Evolutionary conservation across 2,888 invertebrate genomes (phyloP).

Genomic region (Hypomecis atomaria): DNA sequence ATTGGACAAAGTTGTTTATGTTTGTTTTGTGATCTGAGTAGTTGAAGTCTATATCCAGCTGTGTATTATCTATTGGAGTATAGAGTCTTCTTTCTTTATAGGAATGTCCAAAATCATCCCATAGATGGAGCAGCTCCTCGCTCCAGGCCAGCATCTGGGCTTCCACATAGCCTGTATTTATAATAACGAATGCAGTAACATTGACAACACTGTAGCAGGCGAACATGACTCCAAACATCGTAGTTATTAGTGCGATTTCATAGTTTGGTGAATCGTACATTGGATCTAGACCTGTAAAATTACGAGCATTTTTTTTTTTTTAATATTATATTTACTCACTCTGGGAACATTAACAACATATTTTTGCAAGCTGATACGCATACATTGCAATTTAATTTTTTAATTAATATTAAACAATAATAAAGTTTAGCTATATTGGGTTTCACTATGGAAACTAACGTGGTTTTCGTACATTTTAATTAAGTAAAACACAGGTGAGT

Average conservation of each 20-base stretch:
- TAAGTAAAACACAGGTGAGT: too few relatives aligned
- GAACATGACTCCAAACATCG: slow-evolving; percentile 45
- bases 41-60: neutral
- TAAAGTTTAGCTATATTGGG: too few relatives aligned
- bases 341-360: too few relatives aligned
- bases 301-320: neutral
- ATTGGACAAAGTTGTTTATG: slow-evolving; percentile 1
- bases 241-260: slow-evolving; percentile 52
- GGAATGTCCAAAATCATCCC: slow-evolving; percentile 56
- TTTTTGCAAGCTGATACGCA: too few relatives aligned
- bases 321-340: neutral
- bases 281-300: slow-evolving; percentile 61
- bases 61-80: neutral
- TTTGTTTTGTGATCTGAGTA: neutral
- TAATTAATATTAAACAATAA: too few relatives aligned
- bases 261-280: slow-evolving; percentile 63
- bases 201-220: slow-evolving; percentile 55
- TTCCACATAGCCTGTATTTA: slow-evolving; percentile 62
- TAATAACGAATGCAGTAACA: slow-evolving; percentile 58
- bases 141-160: slow-evolving; percentile 63
- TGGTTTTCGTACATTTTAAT: too few relatives aligned
- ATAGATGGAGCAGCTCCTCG: slow-evolving; percentile 57
- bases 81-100: neutral
- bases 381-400: too few relatives aligned
- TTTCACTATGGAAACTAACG: too few relatives aligned